Conservation (phyloP, 1,140 invertebrate species). For the Pachyrhynchus sulphureomaculatus region DNA sequence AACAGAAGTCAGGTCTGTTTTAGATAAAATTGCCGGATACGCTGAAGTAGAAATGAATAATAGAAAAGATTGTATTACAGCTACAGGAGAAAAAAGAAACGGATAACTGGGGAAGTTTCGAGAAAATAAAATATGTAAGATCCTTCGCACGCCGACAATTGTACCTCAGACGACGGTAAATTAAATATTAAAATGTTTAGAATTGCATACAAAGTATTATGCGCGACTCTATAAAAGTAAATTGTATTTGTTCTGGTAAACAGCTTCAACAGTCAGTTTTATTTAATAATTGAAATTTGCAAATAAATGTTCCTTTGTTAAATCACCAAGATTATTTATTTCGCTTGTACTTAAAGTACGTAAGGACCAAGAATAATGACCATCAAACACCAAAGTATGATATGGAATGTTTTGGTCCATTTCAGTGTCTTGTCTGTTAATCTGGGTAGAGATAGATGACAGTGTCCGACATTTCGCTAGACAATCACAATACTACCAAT, state of each 20-base stretch:
- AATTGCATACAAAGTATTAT: constrained; percentile 23
- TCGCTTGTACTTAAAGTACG: too few species aligned
- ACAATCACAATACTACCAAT: too few species aligned
- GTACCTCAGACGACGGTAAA: constrained; percentile 23
- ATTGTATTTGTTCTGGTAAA: constrained; percentile 22
- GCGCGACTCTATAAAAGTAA: constrained; percentile 21
- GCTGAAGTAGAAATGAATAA: constrained; percentile 23
- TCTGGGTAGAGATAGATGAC: too few species aligned
- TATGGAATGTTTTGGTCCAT: too few species aligned
- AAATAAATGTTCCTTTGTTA: too few species aligned
- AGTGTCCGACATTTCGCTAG: too few species aligned
- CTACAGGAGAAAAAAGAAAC: neutral
- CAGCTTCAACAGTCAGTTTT: constrained; percentile 3
- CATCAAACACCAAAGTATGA: too few species aligned
- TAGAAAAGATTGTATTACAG: constrained; percentile 13
- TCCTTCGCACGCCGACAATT: constrained; percentile 15
- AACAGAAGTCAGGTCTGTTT: neutral
- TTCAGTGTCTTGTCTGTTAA: too few species aligned
- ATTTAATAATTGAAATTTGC: neutral
- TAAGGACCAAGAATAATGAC: too few species aligned
- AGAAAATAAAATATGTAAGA: constrained; percentile 21
- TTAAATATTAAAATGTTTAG: constrained; percentile 25
- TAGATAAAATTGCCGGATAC: constrained; percentile 14
- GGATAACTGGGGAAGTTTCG: constrained; percentile 12
- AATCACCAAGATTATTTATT: too few species aligned